A percentile compares a stretch with the other conserved stretches of the same genome.
phyloP scores from a whole-genome alignment of 2,797 vertebrate species.

The Peromyscus aztecus region DNA sequence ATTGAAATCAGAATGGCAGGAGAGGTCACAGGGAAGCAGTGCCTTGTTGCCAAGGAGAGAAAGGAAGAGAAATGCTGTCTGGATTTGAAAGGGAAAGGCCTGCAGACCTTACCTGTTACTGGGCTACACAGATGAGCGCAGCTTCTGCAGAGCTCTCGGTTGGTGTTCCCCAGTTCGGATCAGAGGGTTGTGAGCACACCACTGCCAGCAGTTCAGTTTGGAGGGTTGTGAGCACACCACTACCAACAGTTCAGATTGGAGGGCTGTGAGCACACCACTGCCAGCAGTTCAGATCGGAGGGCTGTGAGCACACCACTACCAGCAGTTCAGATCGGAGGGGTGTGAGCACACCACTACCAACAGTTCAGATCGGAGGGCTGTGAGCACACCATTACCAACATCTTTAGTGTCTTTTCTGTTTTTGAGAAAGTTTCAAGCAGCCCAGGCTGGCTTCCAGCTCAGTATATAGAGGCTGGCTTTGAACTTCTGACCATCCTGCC shows the following conservation, averaged over 20 bases:
- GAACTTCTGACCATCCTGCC: background rate
- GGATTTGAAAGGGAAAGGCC: background rate
- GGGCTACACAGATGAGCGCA: background rate
- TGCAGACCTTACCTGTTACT: background rate
- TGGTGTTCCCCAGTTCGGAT: background rate
- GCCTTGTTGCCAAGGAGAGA: conserved; percentile 11
- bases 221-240: too few species aligned
- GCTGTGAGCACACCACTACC: too few species aligned
- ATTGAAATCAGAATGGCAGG: background rate
- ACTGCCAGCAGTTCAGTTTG: too few species aligned
- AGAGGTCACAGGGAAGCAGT: background rate
- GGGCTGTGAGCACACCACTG: too few species aligned
- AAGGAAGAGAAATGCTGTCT: background rate
- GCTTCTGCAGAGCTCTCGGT: background rate
- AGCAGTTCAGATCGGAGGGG: background rate
- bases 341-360: too few species aligned
- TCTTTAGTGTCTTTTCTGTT: background rate
- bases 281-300: background rate
- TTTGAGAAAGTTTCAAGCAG: background rate
- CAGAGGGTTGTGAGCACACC: background rate
- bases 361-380: background rate
- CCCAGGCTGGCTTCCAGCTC: background rate
- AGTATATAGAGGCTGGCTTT: background rate
- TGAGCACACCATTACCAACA: too few species aligned
- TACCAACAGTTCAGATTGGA: background rate